These are phyloP conservation scores for Anaspis maculata DNA, from an alignment of 2,888 invertebrate genomes.

Conservation along the genomic window DNA sequence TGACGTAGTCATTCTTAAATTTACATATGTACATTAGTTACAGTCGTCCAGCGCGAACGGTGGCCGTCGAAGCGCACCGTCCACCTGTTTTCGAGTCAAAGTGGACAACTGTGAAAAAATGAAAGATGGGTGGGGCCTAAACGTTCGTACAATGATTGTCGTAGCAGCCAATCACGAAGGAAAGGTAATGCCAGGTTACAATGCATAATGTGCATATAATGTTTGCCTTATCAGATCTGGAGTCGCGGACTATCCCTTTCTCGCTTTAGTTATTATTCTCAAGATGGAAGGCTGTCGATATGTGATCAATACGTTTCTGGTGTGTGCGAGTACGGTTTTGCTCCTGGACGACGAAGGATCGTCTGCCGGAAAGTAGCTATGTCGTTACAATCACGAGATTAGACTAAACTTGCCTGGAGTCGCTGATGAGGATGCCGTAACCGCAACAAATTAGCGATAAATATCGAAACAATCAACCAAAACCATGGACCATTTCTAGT, in stretches of 20 bases:
- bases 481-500: no score
- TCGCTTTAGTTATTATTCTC: constrained; percentile 37
- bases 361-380: no score
- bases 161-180: constrained; percentile 41
- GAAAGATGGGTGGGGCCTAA: constrained; percentile 40
- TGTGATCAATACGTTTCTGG: constrained; percentile 33
- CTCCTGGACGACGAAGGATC: no score
- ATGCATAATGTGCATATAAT: constrained; percentile 41
- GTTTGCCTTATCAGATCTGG: constrained; percentile 34
- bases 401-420: no score
- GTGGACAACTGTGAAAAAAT: constrained; percentile 31
- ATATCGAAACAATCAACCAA: no score
- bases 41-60: constrained; percentile 28
- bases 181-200: constrained; percentile 42
- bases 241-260: constrained; percentile 28
- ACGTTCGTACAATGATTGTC: constrained; percentile 41
- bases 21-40: constrained; percentile 39
- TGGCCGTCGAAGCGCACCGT: constrained; percentile 7
- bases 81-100: constrained; percentile 30
- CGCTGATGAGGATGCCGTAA: no score
- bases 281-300: constrained; percentile 42
- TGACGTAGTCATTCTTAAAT: constrained; percentile 32
- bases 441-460: no score
- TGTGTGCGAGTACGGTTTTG: no score
- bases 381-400: no score